These are phyloP conservation scores for Pegoplata infirma DNA, from an alignment of 2,888 invertebrate species.

Conservation along the genomic window DNA sequence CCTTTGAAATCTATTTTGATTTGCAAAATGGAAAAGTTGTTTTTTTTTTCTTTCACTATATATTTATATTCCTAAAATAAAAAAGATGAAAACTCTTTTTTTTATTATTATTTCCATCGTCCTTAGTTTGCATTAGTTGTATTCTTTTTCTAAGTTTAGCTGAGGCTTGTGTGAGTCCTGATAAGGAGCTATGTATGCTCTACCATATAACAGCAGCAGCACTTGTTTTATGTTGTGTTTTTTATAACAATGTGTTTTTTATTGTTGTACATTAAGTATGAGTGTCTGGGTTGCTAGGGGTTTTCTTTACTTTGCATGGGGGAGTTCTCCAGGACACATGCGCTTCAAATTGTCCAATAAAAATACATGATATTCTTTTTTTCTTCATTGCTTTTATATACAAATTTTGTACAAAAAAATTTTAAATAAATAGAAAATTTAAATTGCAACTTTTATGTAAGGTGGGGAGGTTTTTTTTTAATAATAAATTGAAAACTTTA, in stretches of 20 bases:
- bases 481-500: too few relatives aligned
- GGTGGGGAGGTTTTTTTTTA: too few relatives aligned
- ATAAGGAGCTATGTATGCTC: constrained; percentile 44
- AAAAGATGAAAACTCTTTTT: constrained; percentile 45
- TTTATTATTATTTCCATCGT: constrained; percentile 4
- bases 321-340: constrained; percentile 60
- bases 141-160: too few relatives aligned
- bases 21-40: constrained; percentile 54
- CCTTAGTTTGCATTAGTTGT: constrained; percentile 17
- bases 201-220: constrained; percentile 19
- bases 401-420: constrained; percentile 53
- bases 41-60: constrained; percentile 21
- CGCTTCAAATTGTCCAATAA: constrained; percentile 62
- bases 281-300: constrained; percentile 9
- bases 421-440: constrained; percentile 54
- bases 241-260: constrained; percentile 56
- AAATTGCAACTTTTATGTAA: constrained; percentile 1
- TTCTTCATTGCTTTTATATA: constrained; percentile 48
- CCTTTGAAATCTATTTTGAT: constrained; percentile 56
- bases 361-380: constrained; percentile 53
- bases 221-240: constrained; percentile 39
- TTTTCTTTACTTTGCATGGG: constrained; percentile 49
- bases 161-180: constrained; percentile 52
- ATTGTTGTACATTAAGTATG: constrained; percentile 46
- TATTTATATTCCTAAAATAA: constrained; percentile 10